Base-by-base conservation (phyloP, 2,113 vertebrate genomes). In the Phylloscopus trochiloides region DNA sequence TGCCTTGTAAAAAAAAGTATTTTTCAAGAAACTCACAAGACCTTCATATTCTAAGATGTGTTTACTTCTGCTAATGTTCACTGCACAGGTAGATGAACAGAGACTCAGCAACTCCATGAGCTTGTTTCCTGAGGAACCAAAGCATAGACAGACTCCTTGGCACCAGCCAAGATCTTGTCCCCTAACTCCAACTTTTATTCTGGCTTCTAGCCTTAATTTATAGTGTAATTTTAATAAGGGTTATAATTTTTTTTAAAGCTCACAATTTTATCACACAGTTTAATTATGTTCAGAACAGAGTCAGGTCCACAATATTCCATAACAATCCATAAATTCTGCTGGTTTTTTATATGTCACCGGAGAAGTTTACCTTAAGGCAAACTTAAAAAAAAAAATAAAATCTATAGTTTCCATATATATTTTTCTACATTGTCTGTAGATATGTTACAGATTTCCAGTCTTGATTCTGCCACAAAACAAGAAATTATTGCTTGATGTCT, bases 221-320 rank as follows among this genome's bases (percentile, higher is more conserved):
- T 10, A 55, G 24, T 28, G 70, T 25, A 32, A 54, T 42, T 50
- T 89, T 68, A 91, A 42, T 19, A 55, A 80, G 20, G 15, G 15
- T 51, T 67, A 61, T 31, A 76, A 10, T 50, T 20, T 28, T 8
- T 2, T 5, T 28, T 5, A 32, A 36, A 55, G 86, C 98, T 96
- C 97, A 99, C 99, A 20, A 98, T 99, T 97, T 99, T 99, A 97
- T 99, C 99, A 79, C 98, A 98, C 86, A 99, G 97, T 93, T 99
- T 98, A 96, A 99, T 99, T 95, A 99, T 99, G 97, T 99, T 98
- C 3, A 98, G 99, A 79, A 99, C 98, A 34, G 99, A 99, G 51
- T 98, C 99, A 48, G 98, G 98, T 36, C 98, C 98, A 51, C 98
- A 99, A 92, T 99, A 99, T 87, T 99, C 98, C 98, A 99, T 99